Base-by-base conservation (phyloP, 2,888 invertebrate genomes). In the Tetropium fuscum region DNA sequence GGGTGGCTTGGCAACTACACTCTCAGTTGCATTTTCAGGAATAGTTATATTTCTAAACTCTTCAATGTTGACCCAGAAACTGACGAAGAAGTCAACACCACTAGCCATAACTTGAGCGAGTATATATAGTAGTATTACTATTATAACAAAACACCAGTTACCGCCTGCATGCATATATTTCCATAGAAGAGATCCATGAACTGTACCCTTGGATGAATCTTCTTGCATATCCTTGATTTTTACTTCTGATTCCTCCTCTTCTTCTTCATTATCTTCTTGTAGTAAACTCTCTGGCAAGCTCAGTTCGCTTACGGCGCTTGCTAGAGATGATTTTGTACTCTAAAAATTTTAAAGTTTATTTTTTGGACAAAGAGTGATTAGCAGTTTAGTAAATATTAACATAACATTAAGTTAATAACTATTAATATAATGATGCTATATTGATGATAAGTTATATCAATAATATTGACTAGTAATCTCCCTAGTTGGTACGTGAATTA, bases 71-170 rank as follows among this genome's bases (percentile, higher is more conserved):
- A 77, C 77, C 91, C 92, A 93, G 71, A 86, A 87, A 67, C 90
- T 90, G 0, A 93, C 84, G 85, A 91, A 93, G 71, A 86, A 92
- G 72, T 93, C 93, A 0, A 87, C 85, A 0, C 87, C 86, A 11
- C 89, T 90, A 0, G 89, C 87, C 13, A 87, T 80, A 2, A 83
- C 77, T 75, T 92, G 90, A 0, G 90, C 85, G 2, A 88, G 47
- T 0, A 88, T n/a, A 34, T 89, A 84, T 0, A 87, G 76, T 0
- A 84, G 2, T 0, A 86, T 25, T 0, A 90, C 83, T 0, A 84
- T 41, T 0, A 76, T 7, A 0, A 90, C 81, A 0, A 85, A 75
- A 36, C 79, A 82, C 63, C 84, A 81, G n/a, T 88, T 89, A 1
- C 87, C 83, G 8, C 89, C 81, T 1, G 79, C 77, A 19, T 67